These are phyloP conservation scores for Rhynchomys soricoides DNA, from an alignment of 2,113 vertebrate genomes.

Conservation along the genomic window DNA sequence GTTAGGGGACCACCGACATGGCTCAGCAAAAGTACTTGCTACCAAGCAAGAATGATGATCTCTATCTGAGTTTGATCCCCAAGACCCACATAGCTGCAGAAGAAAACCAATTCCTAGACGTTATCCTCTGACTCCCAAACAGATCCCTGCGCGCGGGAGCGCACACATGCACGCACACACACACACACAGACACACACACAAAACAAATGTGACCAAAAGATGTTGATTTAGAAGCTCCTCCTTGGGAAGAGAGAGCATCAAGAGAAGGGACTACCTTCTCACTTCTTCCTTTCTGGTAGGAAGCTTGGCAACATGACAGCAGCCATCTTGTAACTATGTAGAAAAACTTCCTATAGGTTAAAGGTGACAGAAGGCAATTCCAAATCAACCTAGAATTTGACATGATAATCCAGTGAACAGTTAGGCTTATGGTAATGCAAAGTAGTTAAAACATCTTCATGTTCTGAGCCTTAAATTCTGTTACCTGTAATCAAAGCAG, in stretches of 20 bases:
- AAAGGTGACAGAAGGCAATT: neutral
- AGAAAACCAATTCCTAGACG: neutral
- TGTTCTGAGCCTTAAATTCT: neutral
- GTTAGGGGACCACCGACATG: too few relatives aligned
- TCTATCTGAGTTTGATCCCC: neutral
- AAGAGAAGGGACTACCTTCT: neutral
- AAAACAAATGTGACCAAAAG: neutral
- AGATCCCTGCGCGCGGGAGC: neutral
- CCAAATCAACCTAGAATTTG: neutral
- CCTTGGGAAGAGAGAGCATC: neutral
- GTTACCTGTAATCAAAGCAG: neutral
- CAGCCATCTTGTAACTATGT: neutral
- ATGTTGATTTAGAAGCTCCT: neutral
- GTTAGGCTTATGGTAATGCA: neutral
- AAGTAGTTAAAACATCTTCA: slow-evolving; percentile 21
- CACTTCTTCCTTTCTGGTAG: neutral
- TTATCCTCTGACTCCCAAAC: neutral
- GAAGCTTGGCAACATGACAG: neutral
- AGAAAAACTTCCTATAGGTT: neutral
- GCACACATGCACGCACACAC: neutral
- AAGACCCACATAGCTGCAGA: neutral
- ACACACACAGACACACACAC: neutral
- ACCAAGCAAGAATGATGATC: neutral
- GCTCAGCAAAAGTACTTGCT: neutral
- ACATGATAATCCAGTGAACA: neutral